These are phyloP conservation scores for Willisornis vidua DNA, from an alignment of 2,113 vertebrate species.

Conservation along the genomic window DNA sequence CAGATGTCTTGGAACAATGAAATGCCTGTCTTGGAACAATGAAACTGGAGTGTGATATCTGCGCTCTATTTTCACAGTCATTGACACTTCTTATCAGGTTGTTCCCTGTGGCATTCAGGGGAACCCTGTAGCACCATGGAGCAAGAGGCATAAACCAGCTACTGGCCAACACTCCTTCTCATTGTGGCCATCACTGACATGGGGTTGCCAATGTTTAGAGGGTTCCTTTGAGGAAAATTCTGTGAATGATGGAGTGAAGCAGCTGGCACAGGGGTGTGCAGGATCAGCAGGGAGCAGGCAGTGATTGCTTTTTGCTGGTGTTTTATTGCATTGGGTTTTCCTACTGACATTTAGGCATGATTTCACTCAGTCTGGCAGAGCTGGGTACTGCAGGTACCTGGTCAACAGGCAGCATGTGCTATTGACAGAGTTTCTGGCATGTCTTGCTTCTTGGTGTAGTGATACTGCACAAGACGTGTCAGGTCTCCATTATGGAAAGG, in stretches of 20 bases:
- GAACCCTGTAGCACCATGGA: fast-evolving
- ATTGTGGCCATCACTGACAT: fast-evolving
- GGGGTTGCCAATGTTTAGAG: not conserved
- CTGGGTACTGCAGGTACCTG: not conserved
- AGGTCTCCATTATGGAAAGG: not conserved
- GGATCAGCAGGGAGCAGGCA: fast-evolving
- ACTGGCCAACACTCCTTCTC: not conserved
- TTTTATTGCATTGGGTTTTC: not conserved
- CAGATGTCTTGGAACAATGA: not conserved
- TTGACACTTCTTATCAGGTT: not conserved
- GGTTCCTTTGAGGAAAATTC: not conserved
- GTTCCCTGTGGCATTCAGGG: fast-evolving
- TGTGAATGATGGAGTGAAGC: not conserved
- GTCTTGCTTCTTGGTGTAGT: not conserved
- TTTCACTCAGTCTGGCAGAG: not conserved
- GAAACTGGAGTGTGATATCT: not conserved
- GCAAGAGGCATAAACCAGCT: not conserved
- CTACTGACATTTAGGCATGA: not conserved
- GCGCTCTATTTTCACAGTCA: not conserved
- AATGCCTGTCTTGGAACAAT: not conserved
- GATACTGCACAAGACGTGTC: not conserved
- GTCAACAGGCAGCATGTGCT: not conserved
- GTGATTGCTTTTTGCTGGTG: not conserved
- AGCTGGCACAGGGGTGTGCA: not conserved
- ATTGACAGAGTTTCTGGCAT: not conserved